A percentile compares a stretch with the other conserved stretches of the same genome.
Evolutionary conservation across 2,888 invertebrate species (phyloP).

Genomic region (Tolmerus cingulatus): DNA sequence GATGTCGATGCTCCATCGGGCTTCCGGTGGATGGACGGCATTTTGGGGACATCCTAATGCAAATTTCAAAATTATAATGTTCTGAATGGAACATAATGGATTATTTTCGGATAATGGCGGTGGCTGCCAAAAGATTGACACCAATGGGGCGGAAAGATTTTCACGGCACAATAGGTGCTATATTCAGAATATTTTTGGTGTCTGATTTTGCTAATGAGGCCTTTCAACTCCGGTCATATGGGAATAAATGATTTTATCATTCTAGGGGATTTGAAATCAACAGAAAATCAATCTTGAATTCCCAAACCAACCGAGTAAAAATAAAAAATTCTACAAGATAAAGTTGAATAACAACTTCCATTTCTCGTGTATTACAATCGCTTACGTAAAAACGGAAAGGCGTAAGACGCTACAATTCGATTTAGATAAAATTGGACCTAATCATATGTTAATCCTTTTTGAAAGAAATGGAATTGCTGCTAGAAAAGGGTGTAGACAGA

Average conservation of each 20-base stretch:
- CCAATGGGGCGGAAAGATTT: neutral
- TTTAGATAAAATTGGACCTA: neutral
- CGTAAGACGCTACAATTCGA: neutral
- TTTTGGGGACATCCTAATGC: neutral
- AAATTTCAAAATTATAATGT: neutral
- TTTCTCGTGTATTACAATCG: neutral
- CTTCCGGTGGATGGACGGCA: neutral
- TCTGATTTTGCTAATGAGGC: neutral
- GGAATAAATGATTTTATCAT: neutral
- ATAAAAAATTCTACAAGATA: neutral
- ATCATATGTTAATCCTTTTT: neutral
- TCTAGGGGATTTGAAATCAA: neutral
- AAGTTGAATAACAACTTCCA: neutral
- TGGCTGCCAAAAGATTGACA: neutral
- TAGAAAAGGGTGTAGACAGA: neutral
- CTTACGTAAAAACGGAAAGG: neutral
- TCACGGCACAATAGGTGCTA: neutral
- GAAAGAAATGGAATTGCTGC: neutral
- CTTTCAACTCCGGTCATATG: neutral
- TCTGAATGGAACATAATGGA: neutral
- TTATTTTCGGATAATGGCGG: neutral
- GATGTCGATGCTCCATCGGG: neutral
- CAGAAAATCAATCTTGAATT: neutral
- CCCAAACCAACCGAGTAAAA: neutral
- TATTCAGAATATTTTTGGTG: neutral